Evolutionary conservation across 2,888 invertebrate species (phyloP).

Genomic region (Drosophila gaucha): DNA sequence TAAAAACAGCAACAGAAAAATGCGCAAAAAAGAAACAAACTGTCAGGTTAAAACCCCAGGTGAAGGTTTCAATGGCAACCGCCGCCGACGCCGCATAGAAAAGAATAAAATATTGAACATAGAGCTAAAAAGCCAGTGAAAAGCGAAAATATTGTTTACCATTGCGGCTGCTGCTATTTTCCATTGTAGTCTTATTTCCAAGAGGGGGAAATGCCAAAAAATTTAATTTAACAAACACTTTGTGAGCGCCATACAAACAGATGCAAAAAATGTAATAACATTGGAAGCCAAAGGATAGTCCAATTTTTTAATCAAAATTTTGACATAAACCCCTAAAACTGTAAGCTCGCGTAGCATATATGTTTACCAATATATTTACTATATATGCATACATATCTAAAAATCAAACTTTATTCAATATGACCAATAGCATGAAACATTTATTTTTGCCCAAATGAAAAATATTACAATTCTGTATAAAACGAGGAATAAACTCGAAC

Average conservation of each 20-base stretch:
- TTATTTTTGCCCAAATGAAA: slow-evolving; percentile 4
- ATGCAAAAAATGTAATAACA: slow-evolving; percentile 10
- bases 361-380: background rate
- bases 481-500: background rate
- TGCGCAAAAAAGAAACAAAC: slow-evolving; percentile 19
- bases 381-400: background rate
- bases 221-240: slow-evolving; percentile 64
- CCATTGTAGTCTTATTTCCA: slow-evolving; percentile 33
- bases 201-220: slow-evolving; percentile 33
- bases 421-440: slow-evolving; percentile 2
- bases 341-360: slow-evolving; percentile 14
- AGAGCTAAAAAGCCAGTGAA: slow-evolving; percentile 31
- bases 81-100: slow-evolving; percentile 25
- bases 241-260: slow-evolving; percentile 9
- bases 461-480: background rate
- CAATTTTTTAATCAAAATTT: slow-evolving; percentile 67
- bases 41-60: slow-evolving; percentile 45
- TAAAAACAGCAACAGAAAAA: slow-evolving; percentile 53
- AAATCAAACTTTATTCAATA: slow-evolving; percentile 13
- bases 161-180: slow-evolving; percentile 27
- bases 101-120: slow-evolving; percentile 62
- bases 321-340: slow-evolving; percentile 41
- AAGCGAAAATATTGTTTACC: slow-evolving; percentile 52
- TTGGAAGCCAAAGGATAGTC: slow-evolving; percentile 58
- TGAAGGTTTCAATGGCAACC: slow-evolving; percentile 52